A percentile compares a stretch with the other conserved stretches of the same genome.
phyloP scores from a whole-genome alignment of 2,113 vertebrate species.

The Thunnus maccoyii region DNA sequence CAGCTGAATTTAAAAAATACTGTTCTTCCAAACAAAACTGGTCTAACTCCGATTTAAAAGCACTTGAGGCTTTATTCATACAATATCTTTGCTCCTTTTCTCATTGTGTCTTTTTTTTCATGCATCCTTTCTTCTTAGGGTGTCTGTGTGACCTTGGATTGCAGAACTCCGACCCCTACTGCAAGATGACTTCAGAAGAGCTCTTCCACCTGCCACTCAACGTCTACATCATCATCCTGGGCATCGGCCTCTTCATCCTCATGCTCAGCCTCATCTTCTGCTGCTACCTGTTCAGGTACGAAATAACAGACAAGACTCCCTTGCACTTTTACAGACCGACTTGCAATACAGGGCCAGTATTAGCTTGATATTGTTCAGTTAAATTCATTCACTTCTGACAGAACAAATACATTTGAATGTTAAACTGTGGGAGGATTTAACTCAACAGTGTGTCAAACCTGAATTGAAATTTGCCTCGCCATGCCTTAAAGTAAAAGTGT shows the following conservation, averaged over 20 bases:
- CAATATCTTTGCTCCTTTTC: background rate
- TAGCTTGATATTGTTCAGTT: background rate
- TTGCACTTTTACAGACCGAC: background rate
- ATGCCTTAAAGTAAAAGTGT: background rate
- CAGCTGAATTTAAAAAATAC: too few species aligned
- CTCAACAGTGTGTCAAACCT: background rate
- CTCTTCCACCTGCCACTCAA: slow-evolving; percentile 82
- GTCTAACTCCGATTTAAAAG: background rate
- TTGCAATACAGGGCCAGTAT: background rate
- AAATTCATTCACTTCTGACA: background rate
- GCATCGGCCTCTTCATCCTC: slow-evolving; percentile 85
- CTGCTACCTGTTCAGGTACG: slow-evolving; percentile 87
- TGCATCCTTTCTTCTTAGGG: slow-evolving; percentile 53
- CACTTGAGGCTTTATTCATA: background rate
- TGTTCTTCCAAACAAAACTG: too few species aligned
- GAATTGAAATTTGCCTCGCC: background rate
- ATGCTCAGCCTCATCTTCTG: slow-evolving; percentile 86
- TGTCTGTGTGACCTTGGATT: slow-evolving; percentile 67
- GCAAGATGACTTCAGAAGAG: slow-evolving; percentile 79
- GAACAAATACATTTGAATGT: too few species aligned
- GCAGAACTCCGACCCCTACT: slow-evolving; percentile 47
- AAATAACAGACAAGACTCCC: background rate
- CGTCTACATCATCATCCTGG: slow-evolving; percentile 84
- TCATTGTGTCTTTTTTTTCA: slow-evolving; percentile 8
- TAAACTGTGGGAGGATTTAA: too few species aligned